Conservation (phyloP, 1,140 invertebrate genomes). For the Nephotettix cincticeps region DNA sequence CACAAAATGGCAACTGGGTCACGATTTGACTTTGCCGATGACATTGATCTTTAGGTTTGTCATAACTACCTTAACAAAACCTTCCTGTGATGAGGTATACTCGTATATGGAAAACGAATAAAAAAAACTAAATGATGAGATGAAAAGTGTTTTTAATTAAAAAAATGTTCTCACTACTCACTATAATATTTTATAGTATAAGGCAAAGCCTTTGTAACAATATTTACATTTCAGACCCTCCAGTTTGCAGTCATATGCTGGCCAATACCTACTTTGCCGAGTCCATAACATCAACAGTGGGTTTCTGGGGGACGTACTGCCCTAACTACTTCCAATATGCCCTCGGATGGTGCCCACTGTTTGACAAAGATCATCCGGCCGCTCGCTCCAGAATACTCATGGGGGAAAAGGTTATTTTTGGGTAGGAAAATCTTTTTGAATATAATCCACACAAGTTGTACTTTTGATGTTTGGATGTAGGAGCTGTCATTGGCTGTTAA, state of each 20-base stretch:
- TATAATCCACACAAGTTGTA: background rate
- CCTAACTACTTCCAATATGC: conserved; percentile 62
- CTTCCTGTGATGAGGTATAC: too few relatives aligned
- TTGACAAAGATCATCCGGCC: background rate
- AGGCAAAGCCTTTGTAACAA: too few relatives aligned
- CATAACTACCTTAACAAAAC: too few relatives aligned
- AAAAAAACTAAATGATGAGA: too few relatives aligned
- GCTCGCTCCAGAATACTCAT: conserved; percentile 34
- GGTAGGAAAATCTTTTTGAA: conserved; percentile 31
- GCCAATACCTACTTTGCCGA: conserved; percentile 70
- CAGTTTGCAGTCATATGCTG: conserved; percentile 64
- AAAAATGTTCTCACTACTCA: too few relatives aligned
- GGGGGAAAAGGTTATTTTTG: conserved; percentile 38
- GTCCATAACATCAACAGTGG: conserved; percentile 59
- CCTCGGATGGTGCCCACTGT: conserved; percentile 54
- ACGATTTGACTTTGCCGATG: too few relatives aligned
- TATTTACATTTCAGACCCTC: conserved; percentile 47
- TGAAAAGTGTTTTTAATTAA: too few relatives aligned
- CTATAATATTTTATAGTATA: too few relatives aligned
- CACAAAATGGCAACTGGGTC: too few relatives aligned
- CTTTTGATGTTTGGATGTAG: background rate
- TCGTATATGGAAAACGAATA: too few relatives aligned
- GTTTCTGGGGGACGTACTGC: conserved; percentile 73
- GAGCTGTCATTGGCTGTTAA: background rate
- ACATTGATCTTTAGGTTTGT: too few relatives aligned